Conservation (phyloP, 2,797 vertebrate species). For the Paratrypauchen microcephalus region DNA sequence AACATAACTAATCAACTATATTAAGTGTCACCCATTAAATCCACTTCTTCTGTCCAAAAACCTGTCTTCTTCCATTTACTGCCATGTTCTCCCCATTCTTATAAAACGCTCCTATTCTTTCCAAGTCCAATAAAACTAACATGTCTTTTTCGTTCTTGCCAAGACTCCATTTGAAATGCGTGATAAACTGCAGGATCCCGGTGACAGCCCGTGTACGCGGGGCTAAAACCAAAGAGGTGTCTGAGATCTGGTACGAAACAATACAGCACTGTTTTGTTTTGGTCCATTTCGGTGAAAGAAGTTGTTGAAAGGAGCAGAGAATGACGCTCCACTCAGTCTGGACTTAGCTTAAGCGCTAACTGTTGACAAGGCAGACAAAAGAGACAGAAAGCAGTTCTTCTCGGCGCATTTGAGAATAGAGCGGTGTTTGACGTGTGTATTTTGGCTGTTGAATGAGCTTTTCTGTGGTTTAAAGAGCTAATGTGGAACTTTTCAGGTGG, state of each 20-base stretch:
- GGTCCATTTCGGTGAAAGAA: conserved; percentile 23
- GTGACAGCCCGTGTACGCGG: conserved; percentile 11
- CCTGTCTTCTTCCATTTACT: not conserved
- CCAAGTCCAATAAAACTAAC: conserved; percentile 3
- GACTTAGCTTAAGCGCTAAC: conserved; percentile 8
- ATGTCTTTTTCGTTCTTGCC: conserved; percentile 12
- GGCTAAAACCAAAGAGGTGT: conserved; percentile 11
- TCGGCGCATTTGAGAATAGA: not conserved
- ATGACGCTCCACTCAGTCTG: conserved; percentile 12
- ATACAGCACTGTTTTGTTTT: not conserved
- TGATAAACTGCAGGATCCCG: conserved; percentile 8
- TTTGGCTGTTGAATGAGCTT: not conserved
- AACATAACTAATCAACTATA: too few relatives aligned
- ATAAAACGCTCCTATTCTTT: conserved; percentile 10
- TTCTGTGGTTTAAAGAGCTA: not conserved
- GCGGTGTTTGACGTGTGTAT: not conserved
- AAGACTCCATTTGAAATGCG: conserved; percentile 7
- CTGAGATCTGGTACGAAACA: not conserved
- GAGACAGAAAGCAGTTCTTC: not conserved
- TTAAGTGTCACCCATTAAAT: not conserved
- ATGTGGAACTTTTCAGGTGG: too few relatives aligned
- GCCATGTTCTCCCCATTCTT: not conserved
- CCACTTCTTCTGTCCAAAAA: not conserved
- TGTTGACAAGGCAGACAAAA: conserved; percentile 28
- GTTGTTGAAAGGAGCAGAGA: conserved; percentile 41